A percentile compares a stretch with the other conserved stretches of the same genome.
Conservation (phyloP, 1,140 invertebrate species). For the Trachymyrmex cornetzi region DNA sequence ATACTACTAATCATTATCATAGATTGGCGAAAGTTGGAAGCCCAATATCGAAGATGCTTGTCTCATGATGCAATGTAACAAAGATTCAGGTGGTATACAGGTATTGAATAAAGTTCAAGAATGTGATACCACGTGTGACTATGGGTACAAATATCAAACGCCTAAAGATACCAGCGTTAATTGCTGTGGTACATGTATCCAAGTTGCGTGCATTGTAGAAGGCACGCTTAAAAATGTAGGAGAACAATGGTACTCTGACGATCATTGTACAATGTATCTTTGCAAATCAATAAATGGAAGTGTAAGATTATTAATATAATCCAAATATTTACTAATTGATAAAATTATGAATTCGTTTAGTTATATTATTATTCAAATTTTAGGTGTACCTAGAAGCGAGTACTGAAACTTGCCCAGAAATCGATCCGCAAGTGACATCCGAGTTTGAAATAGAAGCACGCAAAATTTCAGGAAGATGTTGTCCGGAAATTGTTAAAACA, state of each 20-base stretch:
- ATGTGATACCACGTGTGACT: conserved; percentile 78
- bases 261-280: conserved; percentile 88
- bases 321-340: neutral
- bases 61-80: conserved; percentile 86
- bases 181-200: conserved; percentile 90
- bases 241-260: conserved; percentile 87
- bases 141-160: conserved; percentile 84
- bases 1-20: neutral
- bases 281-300: conserved; percentile 87
- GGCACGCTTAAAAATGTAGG: conserved; percentile 86
- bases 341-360: neutral
- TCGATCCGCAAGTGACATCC: conserved; percentile 81
- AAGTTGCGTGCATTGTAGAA: conserved; percentile 88
- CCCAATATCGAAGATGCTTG: conserved; percentile 86
- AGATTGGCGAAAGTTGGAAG: conserved; percentile 88
- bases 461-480: conserved; percentile 87
- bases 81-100: conserved; percentile 82
- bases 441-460: conserved; percentile 86
- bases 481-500: conserved; percentile 85
- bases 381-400: conserved; percentile 85
- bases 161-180: conserved; percentile 79
- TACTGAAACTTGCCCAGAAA: conserved; percentile 83
- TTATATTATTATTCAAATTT: conserved; percentile 49
- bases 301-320: conserved; percentile 81
- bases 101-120: conserved; percentile 83